These are phyloP conservation scores for Laterallus jamaicensis DNA, from an alignment of 2,113 vertebrate genomes.

Conservation along the genomic window DNA sequence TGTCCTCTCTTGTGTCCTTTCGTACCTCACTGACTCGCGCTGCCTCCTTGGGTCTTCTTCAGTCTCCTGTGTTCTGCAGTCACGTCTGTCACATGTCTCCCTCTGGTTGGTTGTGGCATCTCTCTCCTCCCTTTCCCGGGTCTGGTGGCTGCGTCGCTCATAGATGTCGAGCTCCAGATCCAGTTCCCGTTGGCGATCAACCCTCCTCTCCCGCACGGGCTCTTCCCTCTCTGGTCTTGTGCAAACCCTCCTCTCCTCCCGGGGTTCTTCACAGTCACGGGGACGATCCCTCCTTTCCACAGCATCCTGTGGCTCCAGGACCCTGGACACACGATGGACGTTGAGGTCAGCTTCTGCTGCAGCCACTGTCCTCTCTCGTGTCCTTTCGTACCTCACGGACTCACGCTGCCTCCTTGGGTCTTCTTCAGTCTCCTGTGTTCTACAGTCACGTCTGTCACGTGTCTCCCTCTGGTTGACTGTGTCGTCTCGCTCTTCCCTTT, in stretches of 20 bases:
- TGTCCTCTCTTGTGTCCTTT: background rate
- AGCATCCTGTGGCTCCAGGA: too few species aligned
- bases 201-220: accelerated
- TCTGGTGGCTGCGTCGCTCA: accelerated
- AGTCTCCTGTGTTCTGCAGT: accelerated
- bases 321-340: too few species aligned
- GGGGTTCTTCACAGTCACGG: accelerated
- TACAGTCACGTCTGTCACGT: accelerated
- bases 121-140: accelerated
- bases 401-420: background rate
- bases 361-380: background rate
- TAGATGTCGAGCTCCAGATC: background rate
- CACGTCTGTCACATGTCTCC: accelerated
- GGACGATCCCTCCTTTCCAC: background rate
- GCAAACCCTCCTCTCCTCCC: background rate
- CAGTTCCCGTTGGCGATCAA: too few species aligned
- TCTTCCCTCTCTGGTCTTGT: accelerated
- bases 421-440: too few species aligned
- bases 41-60: background rate
- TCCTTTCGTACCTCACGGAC: accelerated
- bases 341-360: too few species aligned
- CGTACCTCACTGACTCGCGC: accelerated
- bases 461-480: too few species aligned
- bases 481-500: accelerated
- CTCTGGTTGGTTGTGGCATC: accelerated